Conservation (phyloP, 2,888 invertebrate genomes). For the Spodoptera picta region DNA sequence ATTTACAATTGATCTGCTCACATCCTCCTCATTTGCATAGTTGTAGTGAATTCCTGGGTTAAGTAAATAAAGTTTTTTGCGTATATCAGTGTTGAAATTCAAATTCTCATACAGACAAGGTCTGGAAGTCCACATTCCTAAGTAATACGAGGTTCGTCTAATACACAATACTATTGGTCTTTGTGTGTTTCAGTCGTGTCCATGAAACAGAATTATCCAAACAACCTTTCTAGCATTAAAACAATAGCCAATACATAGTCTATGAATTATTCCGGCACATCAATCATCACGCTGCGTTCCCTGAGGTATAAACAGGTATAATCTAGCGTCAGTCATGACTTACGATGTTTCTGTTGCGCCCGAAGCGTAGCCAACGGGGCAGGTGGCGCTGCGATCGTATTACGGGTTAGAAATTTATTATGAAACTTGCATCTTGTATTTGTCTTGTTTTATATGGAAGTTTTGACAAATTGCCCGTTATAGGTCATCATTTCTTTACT, state of each 20-base stretch:
- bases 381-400: conserved; percentile 53
- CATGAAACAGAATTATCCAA: neutral
- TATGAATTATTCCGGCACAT: conserved; percentile 17
- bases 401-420: conserved; percentile 41
- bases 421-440: conserved; percentile 24
- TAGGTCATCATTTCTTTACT: neutral
- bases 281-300: conserved; percentile 31
- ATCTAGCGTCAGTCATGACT: conserved; percentile 45
- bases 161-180: too few species aligned
- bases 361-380: conserved; percentile 41
- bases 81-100: too few species aligned
- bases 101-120: too few species aligned
- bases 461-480: conserved; percentile 9
- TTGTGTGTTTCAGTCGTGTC: neutral
- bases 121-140: too few species aligned
- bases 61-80: too few species aligned
- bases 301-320: conserved; percentile 39
- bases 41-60: neutral
- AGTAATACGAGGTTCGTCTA: too few species aligned
- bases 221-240: neutral
- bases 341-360: conserved; percentile 43
- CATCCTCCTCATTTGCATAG: too few species aligned
- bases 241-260: conserved; percentile 1
- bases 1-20: too few species aligned
- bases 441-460: conserved; percentile 21